These are phyloP conservation scores for Vireo altiloquus DNA, from an alignment of 2,113 vertebrate genomes.

Conservation along the genomic window DNA sequence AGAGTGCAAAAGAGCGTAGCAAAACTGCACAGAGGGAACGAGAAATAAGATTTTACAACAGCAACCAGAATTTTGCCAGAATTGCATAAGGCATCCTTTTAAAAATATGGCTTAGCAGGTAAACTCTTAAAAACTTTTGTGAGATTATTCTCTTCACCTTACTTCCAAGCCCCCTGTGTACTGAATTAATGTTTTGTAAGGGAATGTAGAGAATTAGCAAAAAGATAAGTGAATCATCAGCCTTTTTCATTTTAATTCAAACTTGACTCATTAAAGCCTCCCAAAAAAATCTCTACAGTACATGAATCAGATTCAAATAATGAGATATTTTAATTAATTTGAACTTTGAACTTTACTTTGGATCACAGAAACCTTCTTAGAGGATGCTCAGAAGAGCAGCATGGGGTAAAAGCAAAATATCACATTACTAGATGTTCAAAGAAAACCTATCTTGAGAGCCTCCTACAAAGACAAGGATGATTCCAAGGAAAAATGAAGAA, in stretches of 20 bases:
- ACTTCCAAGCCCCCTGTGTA: background rate
- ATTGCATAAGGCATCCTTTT: background rate
- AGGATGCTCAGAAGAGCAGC: slow-evolving; percentile 24
- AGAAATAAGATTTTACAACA: background rate
- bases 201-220: background rate
- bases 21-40: background rate
- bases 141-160: background rate
- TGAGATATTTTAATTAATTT: slow-evolving; percentile 47
- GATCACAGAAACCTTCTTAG: slow-evolving; percentile 26
- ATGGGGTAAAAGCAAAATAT: slow-evolving; percentile 23
- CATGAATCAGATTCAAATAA: slow-evolving; percentile 16
- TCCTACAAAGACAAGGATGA: background rate
- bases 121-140: background rate
- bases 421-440: background rate
- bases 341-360: slow-evolving; percentile 15
- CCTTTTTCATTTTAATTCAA: background rate
- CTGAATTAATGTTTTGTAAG: background rate
- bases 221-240: background rate
- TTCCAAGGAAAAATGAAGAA: background rate
- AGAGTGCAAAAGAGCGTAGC: background rate
- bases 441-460: background rate
- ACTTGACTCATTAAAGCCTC: slow-evolving; percentile 4
- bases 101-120: background rate
- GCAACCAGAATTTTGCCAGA: background rate
- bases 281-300: background rate